Base-by-base conservation (phyloP, 2,797 vertebrate genomes). In the Emys orbicularis region DNA sequence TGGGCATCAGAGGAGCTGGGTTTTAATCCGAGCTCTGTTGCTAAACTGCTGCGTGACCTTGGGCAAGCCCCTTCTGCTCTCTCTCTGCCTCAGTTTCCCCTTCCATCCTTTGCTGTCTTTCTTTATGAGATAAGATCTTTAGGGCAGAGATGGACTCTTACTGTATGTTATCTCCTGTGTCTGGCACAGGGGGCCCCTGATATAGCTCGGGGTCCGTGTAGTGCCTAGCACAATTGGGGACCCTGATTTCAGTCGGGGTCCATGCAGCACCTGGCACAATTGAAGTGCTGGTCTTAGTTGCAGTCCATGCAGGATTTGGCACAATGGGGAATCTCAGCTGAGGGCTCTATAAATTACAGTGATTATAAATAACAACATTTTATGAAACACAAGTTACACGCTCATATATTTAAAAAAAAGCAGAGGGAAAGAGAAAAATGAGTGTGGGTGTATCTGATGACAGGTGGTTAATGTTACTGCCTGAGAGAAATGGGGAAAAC, bases 381-480 rank as follows among this genome's bases (percentile, higher is more conserved):
- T 37, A 37, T 25, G 65, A 72, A 72, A 72, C 37, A 47, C 13
- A 74, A 65, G 50, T 61, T 18, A 44, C 53, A 37, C 12, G 15
- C 31, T 9, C 37, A 44, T 8, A 47, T 21, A 21, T n/a, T 49
- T 29, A 19, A 34, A 61, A 61, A n/a, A n/a, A 59, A 61, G 56
- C 54, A 12, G 57, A 57, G 11, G 52, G 61, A 27, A 65, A 21
- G 81, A 59, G 29, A 12, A 8, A 19, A 82, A 31, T 4, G 50
- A 65, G 15, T 44, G 29, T 15, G n/a, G 52, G 44, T 37, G 77
- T n/a, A 27, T 57, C 16, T 1, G 8, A 19, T 34, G 74, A 44
- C 79, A 90, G 79, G 65, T 90, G 89, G 89, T 59, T 90, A 86
- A 90, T 86, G 89, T 90, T 81, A 86, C 83, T 86, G 88, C 74